Conservation (phyloP, 2,113 vertebrate species). For the Panurus biarmicus region DNA sequence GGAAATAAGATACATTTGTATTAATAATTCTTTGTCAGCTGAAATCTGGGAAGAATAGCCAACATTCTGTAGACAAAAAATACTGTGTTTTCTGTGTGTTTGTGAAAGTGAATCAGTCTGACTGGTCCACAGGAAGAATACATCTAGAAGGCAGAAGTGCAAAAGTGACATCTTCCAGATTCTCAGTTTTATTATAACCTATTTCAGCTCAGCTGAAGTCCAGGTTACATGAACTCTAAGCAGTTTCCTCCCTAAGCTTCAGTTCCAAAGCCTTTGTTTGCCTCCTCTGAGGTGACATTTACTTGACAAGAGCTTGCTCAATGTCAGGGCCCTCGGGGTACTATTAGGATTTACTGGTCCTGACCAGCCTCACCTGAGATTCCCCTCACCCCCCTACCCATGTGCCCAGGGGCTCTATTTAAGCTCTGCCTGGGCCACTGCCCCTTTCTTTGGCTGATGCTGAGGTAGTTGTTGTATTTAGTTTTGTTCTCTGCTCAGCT, state of each 20-base stretch:
- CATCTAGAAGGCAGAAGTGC: not conserved
- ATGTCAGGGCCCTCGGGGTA: accelerated
- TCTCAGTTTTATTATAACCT: not conserved
- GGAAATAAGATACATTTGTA: not conserved
- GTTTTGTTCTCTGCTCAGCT: not conserved
- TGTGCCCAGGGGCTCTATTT: not conserved
- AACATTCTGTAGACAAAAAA: not conserved
- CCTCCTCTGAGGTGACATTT: not conserved
- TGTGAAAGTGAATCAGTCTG: not conserved
- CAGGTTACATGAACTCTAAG: accelerated
- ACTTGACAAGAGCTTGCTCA: not conserved
- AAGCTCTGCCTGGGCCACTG: accelerated
- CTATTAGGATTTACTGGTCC: not conserved
- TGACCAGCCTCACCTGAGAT: not conserved
- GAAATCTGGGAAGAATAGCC: not conserved
- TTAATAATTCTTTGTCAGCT: not conserved
- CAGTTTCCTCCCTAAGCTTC: not conserved
- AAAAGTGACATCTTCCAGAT: not conserved
- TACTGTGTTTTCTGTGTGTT: not conserved
- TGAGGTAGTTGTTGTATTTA: accelerated
- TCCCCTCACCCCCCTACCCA: accelerated
- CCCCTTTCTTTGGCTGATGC: accelerated
- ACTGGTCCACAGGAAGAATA: not conserved
- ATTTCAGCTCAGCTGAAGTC: not conserved
- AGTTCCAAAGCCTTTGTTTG: not conserved